A percentile compares a stretch with the other conserved stretches of the same genome.
These are phyloP conservation scores for Eumaeus atala DNA, from an alignment of 1,140 invertebrate species.

Conservation along the genomic window DNA sequence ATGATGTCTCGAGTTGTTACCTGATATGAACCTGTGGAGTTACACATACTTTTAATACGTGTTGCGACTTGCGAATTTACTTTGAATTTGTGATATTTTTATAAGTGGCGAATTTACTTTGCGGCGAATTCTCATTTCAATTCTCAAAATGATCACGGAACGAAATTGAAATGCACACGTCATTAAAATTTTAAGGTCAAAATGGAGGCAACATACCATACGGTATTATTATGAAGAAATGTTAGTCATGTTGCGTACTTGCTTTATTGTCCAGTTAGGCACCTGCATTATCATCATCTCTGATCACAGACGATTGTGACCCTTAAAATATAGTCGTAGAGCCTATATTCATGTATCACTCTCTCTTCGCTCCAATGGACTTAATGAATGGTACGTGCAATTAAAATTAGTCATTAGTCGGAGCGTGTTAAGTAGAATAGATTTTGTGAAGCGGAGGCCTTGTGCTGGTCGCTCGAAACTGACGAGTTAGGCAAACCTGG, in stretches of 20 bases:
- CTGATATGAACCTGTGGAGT: too few species aligned
- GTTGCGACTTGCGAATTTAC: too few species aligned
- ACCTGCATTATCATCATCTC: constrained; percentile 8
- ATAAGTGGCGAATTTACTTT: too few species aligned
- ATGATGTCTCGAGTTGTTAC: too few species aligned
- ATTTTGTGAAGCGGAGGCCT: too few species aligned
- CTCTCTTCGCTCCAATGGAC: constrained; percentile 23
- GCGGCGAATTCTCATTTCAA: too few species aligned
- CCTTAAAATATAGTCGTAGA: not conserved
- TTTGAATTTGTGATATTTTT: too few species aligned
- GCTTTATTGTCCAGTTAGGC: constrained; percentile 18
- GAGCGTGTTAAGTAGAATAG: not conserved
- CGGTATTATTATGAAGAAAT: constrained; percentile 14
- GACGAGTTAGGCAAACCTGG: not conserved
- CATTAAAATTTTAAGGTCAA: not conserved
- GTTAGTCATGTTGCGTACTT: constrained; percentile 15
- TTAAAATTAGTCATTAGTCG: constrained; percentile 16
- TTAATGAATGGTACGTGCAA: constrained; percentile 14
- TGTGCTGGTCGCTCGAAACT: too few species aligned
- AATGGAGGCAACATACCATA: constrained; percentile 3
- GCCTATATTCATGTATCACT: constrained; percentile 12
- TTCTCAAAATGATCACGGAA: not conserved
- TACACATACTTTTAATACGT: too few species aligned
- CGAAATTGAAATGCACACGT: too few species aligned
- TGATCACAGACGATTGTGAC: not conserved